phyloP scores from a whole-genome alignment of 2,113 vertebrate species.

The Sitta europaea region DNA sequence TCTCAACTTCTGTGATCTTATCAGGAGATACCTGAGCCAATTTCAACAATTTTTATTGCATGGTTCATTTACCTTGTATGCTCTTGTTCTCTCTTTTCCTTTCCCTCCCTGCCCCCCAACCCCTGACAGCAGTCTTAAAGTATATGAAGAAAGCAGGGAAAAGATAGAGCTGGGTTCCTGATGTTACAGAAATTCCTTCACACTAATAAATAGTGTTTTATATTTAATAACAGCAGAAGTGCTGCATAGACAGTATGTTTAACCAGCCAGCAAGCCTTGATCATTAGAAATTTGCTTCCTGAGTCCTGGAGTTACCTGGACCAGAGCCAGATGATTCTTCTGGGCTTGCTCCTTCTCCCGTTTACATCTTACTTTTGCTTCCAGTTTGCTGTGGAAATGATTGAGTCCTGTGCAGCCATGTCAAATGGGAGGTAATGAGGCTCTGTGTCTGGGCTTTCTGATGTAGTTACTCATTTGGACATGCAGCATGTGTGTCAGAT shows the following conservation, averaged over 20 bases:
- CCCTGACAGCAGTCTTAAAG: neutral
- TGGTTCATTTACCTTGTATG: conserved; percentile 28
- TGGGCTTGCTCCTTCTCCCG: neutral
- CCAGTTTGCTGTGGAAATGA: neutral
- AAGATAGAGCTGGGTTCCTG: neutral
- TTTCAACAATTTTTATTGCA: conserved; percentile 35
- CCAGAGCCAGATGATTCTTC: neutral
- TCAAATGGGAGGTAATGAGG: neutral
- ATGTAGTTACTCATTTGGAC: neutral
- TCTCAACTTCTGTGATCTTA: conserved; percentile 27
- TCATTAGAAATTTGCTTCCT: neutral
- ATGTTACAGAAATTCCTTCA: neutral
- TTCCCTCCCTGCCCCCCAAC: neutral
- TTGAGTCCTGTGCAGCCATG: neutral
- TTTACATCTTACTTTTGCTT: neutral
- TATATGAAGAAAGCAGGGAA: neutral
- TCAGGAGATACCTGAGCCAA: conserved; percentile 32
- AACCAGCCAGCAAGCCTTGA: neutral
- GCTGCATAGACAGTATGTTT: neutral
- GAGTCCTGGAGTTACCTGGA: neutral
- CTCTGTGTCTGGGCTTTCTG: neutral
- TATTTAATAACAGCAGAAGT: neutral
- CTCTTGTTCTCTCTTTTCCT: neutral
- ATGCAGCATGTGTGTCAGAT: neutral
- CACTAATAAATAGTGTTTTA: neutral